These are phyloP conservation scores for Hybognathus amarus DNA, from an alignment of 2,797 vertebrate species.

Conservation along the genomic window DNA sequence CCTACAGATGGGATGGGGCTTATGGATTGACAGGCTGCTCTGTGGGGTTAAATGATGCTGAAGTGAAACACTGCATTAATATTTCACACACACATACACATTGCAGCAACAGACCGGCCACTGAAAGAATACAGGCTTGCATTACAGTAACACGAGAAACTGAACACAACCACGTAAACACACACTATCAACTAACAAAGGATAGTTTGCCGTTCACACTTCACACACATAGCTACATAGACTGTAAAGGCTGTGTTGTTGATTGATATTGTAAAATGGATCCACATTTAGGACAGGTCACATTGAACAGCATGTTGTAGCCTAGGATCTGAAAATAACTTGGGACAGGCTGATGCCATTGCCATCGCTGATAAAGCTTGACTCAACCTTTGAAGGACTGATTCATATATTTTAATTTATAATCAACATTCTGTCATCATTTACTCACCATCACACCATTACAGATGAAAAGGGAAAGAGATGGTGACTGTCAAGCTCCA, in stretches of 20 bases:
- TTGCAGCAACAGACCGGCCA: background rate
- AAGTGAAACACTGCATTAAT: constrained; percentile 42
- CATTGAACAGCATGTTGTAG: background rate
- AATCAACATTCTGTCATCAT: background rate
- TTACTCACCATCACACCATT: background rate
- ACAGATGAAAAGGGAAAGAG: background rate
- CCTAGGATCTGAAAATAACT: constrained; percentile 33
- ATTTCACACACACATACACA: constrained; percentile 35
- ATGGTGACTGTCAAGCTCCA: background rate
- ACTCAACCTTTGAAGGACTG: background rate
- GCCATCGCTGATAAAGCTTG: background rate
- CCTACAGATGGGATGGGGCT: background rate
- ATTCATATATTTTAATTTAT: background rate
- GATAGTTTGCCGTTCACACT: background rate
- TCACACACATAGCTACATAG: background rate
- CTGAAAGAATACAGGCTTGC: constrained; percentile 34
- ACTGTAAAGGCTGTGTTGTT: background rate
- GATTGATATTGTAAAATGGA: constrained; percentile 29
- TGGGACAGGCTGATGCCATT: background rate
- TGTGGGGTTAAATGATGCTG: constrained; percentile 42
- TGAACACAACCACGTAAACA: constrained; percentile 3
- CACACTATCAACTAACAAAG: background rate
- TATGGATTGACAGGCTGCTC: constrained; percentile 31
- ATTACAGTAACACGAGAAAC: constrained; percentile 32
- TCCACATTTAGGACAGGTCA: constrained; percentile 24